Evolutionary conservation across 2,797 vertebrate species (phyloP), one percentile per base, ranked within the genome.

Genomic region (Alfaro cultratus): DNA sequence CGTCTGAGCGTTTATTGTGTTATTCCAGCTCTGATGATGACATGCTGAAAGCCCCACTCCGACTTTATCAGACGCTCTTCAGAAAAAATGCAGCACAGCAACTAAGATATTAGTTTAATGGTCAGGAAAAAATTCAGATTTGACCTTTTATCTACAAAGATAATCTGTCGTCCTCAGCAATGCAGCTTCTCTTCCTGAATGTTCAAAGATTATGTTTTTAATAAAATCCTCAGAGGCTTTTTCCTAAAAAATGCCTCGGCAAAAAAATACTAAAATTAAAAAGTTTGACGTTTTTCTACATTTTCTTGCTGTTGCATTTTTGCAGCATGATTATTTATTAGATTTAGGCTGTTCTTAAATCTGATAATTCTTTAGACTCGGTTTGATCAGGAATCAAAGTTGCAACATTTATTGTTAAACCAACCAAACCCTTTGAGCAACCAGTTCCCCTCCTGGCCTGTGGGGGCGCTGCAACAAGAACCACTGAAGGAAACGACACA

Each of bases 1-100:
- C 43, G 18, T 43, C 46, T 62, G 74, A 73, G 85, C 75, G 75
- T 83, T 75, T 45, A 53, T n/a, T 18, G 39, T 18, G 60, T 74
- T 80, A 49, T 43, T 8, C 55, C 73, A 76, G 77, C 31, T 41
- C 47, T 74, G 72, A 83, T 29, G 13, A 46, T 74, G 31, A 31
- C 75, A 73, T 9, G 29, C 15, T 26, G 36, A 51, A 26, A 47
- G 4, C 1, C 8, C n/a, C 60, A 7, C 8, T 68, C 21, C 18
- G 18, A 16, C 18, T 75, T 73, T 10, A 5, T 64, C 60, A 21
- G 16, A 4, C 13, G 11, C 4, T 4, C 5, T 9, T 15, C 41
- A 46, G 26, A 1, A 4, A n/a, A 55, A 55, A 55, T 4, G 53
- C 49, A 43, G 39, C 26, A n/a, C 12, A 70, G 67, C 64, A 68